Conservation (phyloP, 2,113 vertebrate species). For the Cygnus atratus region DNA sequence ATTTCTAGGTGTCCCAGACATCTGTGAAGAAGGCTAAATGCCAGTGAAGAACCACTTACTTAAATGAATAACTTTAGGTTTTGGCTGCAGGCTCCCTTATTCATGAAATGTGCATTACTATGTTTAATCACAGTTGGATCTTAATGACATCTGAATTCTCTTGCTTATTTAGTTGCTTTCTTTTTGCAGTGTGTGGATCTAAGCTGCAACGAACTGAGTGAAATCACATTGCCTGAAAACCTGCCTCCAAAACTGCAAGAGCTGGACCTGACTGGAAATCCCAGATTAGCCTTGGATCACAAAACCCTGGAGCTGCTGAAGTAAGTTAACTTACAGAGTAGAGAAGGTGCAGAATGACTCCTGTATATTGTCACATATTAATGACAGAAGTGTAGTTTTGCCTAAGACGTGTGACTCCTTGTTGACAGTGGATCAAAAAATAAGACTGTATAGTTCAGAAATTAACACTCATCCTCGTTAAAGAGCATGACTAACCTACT, state of each 20-base stretch:
- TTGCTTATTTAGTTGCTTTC: not conserved
- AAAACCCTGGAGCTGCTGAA: conserved; percentile 95
- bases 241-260: conserved; percentile 95
- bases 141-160: not conserved
- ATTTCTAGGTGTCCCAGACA: conserved; percentile 8
- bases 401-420: not conserved
- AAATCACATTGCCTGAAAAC: conserved; percentile 92
- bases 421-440: not conserved
- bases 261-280: conserved; percentile 96
- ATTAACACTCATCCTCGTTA: not conserved
- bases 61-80: not conserved
- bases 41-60: not conserved
- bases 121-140: not conserved
- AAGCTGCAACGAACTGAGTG: conserved; percentile 95
- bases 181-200: conserved; percentile 91
- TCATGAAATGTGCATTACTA: not conserved
- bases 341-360: not conserved
- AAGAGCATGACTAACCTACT: not conserved
- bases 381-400: not conserved
- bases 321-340: conserved; percentile 71
- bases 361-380: too few species aligned
- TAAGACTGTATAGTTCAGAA: not conserved
- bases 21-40: not conserved
- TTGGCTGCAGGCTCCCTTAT: not conserved
- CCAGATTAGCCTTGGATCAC: conserved; percentile 91